A percentile compares a stretch with the other conserved stretches of the same genome.
These are phyloP conservation scores for Hemitrygon akajei DNA, from an alignment of 2,797 vertebrate genomes.

Conservation along the genomic window DNA sequence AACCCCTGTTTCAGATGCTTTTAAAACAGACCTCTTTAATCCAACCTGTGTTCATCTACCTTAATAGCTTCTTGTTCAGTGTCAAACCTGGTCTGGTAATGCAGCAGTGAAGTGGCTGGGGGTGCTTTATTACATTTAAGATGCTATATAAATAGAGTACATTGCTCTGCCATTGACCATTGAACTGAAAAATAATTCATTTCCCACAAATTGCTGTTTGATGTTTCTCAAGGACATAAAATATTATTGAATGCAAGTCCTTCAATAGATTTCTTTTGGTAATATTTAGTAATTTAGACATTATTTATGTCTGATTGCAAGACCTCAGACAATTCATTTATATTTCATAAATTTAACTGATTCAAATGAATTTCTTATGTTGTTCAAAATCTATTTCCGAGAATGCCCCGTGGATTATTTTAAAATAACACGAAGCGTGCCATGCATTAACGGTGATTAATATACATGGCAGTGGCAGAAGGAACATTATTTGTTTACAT, in stretches of 20 bases:
- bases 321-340: slow-evolving; percentile 8
- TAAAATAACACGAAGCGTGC: background rate
- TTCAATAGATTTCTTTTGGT: background rate
- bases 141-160: background rate
- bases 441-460: slow-evolving; percentile 16
- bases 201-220: background rate
- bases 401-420: background rate
- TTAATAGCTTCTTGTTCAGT: background rate
- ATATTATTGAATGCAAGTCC: background rate
- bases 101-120: background rate
- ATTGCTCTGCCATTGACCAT: background rate
- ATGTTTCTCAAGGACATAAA: background rate
- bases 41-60: background rate
- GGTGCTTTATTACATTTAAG: background rate
- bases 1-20: background rate
- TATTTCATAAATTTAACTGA: background rate
- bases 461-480: background rate
- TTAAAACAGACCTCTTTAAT: background rate
- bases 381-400: background rate
- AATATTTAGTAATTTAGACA: background rate
- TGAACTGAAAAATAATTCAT: background rate
- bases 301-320: background rate
- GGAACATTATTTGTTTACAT: background rate
- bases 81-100: background rate
- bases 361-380: background rate